Percentiles rank a stretch among this genome's conserved stretches.
phyloP scores from a whole-genome alignment of 2,797 vertebrate species.

The Cheirogaleus major region DNA sequence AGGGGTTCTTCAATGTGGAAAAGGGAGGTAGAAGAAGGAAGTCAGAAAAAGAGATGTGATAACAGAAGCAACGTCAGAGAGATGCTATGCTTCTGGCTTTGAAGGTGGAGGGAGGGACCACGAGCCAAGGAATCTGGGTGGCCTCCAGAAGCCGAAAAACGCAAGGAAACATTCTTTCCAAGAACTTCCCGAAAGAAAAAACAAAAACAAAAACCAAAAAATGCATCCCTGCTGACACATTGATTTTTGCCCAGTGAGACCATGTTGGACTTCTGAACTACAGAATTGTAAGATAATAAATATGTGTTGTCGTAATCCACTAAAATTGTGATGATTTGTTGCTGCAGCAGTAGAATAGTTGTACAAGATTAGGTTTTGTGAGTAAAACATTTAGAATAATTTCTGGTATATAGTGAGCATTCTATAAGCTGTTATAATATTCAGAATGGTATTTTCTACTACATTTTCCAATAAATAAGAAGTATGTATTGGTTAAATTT shows the following conservation, averaged over 20 bases:
- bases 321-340: not conserved
- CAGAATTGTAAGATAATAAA: not conserved
- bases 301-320: not conserved
- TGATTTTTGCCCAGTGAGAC: not conserved
- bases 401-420: not conserved
- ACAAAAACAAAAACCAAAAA: not conserved
- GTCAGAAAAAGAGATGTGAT: not conserved
- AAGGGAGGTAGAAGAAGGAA: not conserved
- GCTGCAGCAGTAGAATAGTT: not conserved
- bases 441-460: not conserved
- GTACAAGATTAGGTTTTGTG: not conserved
- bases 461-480: conserved; percentile 27
- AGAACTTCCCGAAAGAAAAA: not conserved
- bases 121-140: not conserved
- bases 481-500: not conserved
- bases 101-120: not conserved
- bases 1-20: not conserved
- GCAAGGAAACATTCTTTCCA: not conserved
- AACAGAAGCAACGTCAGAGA: not conserved
- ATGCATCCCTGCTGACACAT: not conserved
- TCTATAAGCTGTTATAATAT: not conserved
- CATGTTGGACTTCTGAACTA: not conserved
- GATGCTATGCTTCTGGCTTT: not conserved
- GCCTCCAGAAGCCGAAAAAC: not conserved
- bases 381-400: conserved; percentile 28